Evolutionary conservation across 2,888 invertebrate genomes (phyloP), one percentile per base, ranked within the genome.

Genomic region (Spicauda simplicius): DNA sequence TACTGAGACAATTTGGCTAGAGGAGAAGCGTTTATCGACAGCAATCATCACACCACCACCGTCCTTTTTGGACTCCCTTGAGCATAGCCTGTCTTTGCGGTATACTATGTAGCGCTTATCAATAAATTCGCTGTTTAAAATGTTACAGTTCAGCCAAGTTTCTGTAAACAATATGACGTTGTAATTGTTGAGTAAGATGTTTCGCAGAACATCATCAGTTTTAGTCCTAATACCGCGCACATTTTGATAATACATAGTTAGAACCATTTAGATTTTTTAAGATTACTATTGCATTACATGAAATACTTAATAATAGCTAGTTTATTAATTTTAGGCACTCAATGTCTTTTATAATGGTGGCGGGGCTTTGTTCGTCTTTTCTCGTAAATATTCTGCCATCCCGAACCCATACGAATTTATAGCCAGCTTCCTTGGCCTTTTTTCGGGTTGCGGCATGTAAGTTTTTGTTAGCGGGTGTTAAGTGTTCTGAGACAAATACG

Each of bases 101-200:
- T 72, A 73, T 0, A 74, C 66, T 18, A 63, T 37, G 57, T 75
- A 75, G 19, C 73, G 57, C 4, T 62, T 14, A 20, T 74, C 73
- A 20, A 76, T 69, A 19, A 73, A 61, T 55, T 74, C 75, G 25
- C 67, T 56, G 41, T 70, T 61, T 14, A 37, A 30, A 25, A 75
- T 68, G 52, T 55, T 65, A 45, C 41, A n/a, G 25, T 72, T 73
- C 4, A 76, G 20, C 74, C 73, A 76, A 4, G 74, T 72, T 65
- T 76, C 72, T 37, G 70, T 73, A 16, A 76, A 64, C 8, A 67
- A 64, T 18, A 75, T 71, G 14, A 74, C 45, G 25, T 71, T 69
- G 59, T 71, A 73, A 18, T 70, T 53, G 58, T 18, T 58, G 0
- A 60, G 20, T 16, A 69, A 45, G 45, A 73, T 57, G 64, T 73